Evolutionary conservation across 53 echinoderm and acorn worm genomes (phyloP).

Genomic region (Paelopatides confundens): DNA sequence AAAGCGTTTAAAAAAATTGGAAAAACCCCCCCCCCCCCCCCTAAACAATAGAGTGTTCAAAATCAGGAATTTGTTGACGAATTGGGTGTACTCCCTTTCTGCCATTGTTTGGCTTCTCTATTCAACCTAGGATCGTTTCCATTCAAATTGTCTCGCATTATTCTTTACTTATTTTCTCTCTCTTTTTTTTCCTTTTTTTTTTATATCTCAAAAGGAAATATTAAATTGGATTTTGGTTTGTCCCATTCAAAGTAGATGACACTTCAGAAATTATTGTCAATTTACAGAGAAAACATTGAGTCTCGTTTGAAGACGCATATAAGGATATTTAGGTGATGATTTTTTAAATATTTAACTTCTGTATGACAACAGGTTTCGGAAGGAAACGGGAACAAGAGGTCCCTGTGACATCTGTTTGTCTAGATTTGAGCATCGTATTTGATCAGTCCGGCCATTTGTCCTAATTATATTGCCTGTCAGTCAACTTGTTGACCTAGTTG

Average conservation of each 20-base stretch:
- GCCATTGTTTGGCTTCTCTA: not conserved
- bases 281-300: too few relatives aligned
- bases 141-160: not conserved
- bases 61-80: constrained; percentile 25
- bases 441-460: not conserved
- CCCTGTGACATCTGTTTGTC: constrained; percentile 24
- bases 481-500: constrained; percentile 9
- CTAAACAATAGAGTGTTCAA: not conserved
- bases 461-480: constrained; percentile 3
- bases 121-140: not conserved
- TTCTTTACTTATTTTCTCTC: too few relatives aligned
- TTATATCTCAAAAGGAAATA: too few relatives aligned
- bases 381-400: not conserved
- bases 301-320: too few relatives aligned
- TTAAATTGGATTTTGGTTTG: too few relatives aligned
- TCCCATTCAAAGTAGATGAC: too few relatives aligned
- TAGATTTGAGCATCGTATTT: constrained; percentile 1
- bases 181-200: too few relatives aligned
- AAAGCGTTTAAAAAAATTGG: not conserved
- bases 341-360: too few relatives aligned
- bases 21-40: too few relatives aligned
- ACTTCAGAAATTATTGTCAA: too few relatives aligned
- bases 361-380: too few relatives aligned
- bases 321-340: too few relatives aligned
- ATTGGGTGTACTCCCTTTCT: constrained; percentile 7